These are phyloP conservation scores for Euschistus heros DNA, from an alignment of 1,140 invertebrate species.

Conservation along the genomic window DNA sequence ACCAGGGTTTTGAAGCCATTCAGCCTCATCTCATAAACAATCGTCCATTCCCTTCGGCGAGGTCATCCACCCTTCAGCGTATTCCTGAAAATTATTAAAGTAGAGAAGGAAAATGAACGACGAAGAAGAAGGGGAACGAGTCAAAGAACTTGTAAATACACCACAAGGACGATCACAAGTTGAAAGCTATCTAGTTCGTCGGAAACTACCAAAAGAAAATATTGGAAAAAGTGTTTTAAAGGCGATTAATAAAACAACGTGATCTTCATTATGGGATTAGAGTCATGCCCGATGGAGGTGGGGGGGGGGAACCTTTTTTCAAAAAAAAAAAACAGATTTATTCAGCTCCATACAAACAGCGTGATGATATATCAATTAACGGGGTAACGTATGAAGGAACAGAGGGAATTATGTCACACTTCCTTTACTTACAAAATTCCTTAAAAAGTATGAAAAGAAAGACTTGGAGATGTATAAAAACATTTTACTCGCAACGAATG, in stretches of 20 bases:
- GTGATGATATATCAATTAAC: too few species aligned
- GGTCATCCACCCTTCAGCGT: too few species aligned
- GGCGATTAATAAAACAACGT: not conserved
- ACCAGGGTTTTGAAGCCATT: too few species aligned
- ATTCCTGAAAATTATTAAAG: not conserved
- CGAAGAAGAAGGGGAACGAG: not conserved
- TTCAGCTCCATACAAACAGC: too few species aligned
- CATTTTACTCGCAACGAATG: too few species aligned
- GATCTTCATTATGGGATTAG: not conserved
- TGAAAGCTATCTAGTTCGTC: not conserved
- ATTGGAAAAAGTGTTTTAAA: not conserved
- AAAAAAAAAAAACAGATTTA: too few species aligned
- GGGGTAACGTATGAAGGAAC: too few species aligned
- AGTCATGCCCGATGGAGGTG: not conserved
- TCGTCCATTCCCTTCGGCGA: too few species aligned
- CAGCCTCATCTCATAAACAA: too few species aligned
- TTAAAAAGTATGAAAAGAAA: not conserved
- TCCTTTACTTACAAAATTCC: not conserved
- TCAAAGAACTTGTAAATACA: not conserved
- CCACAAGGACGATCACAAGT: not conserved
- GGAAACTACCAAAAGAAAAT: not conserved
- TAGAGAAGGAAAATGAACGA: not conserved
- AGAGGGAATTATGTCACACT: not conserved
- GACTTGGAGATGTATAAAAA: too few species aligned
- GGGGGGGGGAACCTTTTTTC: too few species aligned